Conservation (phyloP, 1,140 invertebrate species). For the Drosophila prosaltans region DNA sequence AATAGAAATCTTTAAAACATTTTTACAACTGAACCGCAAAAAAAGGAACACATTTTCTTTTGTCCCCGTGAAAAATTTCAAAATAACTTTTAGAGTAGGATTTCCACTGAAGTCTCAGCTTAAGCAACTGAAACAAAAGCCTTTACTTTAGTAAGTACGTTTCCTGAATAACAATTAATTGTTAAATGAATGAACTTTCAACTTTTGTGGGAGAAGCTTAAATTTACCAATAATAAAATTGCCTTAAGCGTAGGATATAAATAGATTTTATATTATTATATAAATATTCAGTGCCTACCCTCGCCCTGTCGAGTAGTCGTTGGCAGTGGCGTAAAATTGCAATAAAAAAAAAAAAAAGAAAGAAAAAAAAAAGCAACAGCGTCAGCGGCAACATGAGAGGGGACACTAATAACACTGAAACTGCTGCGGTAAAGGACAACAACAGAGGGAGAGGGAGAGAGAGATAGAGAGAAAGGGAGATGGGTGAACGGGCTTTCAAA, state of each 20-base stretch:
- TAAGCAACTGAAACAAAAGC: not conserved
- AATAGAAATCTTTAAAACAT: no score
- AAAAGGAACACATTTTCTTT: not conserved
- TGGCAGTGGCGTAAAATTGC: slow-evolving; percentile 61
- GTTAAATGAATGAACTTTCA: not conserved
- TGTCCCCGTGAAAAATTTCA: not conserved
- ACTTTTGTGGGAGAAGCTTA: not conserved
- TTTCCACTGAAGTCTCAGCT: not conserved
- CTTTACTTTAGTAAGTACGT: not conserved
- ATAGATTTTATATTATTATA: not conserved
- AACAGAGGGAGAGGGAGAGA: slow-evolving; percentile 4
- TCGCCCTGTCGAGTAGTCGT: slow-evolving; percentile 30
- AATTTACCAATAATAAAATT: not conserved
- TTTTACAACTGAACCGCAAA: not conserved
- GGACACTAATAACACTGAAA: slow-evolving; percentile 68
- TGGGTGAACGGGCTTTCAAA: slow-evolving; percentile 14
- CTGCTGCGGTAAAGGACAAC: slow-evolving; percentile 53
- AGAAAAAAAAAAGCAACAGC: slow-evolving; percentile 53
- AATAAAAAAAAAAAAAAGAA: slow-evolving; percentile 46
- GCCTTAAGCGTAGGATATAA: not conserved
- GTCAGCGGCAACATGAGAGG: slow-evolving; percentile 37
- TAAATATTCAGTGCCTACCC: slow-evolving; percentile 10
- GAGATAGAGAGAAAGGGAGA: slow-evolving; percentile 16
- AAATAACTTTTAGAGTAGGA: no score
- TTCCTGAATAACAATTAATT: not conserved